Conservation (phyloP, 2,797 vertebrate genomes). For the Percopsis omiscomaycus region DNA sequence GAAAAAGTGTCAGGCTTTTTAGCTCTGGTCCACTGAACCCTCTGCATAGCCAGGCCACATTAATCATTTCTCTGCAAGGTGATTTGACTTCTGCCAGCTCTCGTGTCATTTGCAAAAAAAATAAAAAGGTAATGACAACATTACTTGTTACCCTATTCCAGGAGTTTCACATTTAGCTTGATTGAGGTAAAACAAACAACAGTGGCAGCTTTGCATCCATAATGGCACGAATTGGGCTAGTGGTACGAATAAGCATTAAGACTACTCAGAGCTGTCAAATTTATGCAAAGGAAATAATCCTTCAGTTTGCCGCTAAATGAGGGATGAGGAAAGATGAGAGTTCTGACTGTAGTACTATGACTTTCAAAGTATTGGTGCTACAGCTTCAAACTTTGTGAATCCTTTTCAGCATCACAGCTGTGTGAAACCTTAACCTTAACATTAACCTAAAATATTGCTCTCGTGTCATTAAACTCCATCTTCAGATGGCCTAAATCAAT, state of each 20-base stretch:
- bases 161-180: background rate
- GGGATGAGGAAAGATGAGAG: slow-evolving; percentile 5
- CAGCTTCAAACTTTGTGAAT: too few relatives aligned
- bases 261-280: slow-evolving; percentile 7
- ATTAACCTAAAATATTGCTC: too few relatives aligned
- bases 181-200: slow-evolving; percentile 8
- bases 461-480: too few relatives aligned
- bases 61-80: slow-evolving; percentile 50
- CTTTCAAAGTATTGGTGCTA: slow-evolving; percentile 6
- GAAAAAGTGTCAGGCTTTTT: slow-evolving; percentile 65
- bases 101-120: slow-evolving; percentile 29
- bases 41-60: slow-evolving; percentile 54
- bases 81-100: slow-evolving; percentile 41
- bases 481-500: too few relatives aligned
- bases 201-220: background rate
- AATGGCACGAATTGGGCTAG: too few relatives aligned
- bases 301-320: slow-evolving; percentile 1
- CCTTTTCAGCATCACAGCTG: too few relatives aligned
- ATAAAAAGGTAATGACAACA: slow-evolving; percentile 15
- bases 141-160: slow-evolving; percentile 9
- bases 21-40: slow-evolving; percentile 54
- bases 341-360: slow-evolving; percentile 8
- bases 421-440: too few relatives aligned
- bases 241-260: too few relatives aligned
- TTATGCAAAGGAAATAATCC: slow-evolving; percentile 25